Percentiles rank a stretch among this genome's conserved stretches.
Evolutionary conservation across 2,113 vertebrate species (phyloP).

Genomic region (Ciconia stormi): DNA sequence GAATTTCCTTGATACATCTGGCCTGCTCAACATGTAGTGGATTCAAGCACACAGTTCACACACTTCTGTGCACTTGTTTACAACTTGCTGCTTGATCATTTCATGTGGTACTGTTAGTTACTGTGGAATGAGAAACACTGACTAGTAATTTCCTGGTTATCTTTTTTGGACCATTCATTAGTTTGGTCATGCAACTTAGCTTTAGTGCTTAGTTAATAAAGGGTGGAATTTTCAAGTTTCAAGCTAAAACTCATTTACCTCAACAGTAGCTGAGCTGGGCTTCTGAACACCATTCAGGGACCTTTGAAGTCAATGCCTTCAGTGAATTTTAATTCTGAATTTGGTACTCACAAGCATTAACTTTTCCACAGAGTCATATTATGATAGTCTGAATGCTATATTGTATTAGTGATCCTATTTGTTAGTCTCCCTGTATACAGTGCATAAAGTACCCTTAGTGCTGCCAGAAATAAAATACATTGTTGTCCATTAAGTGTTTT

Average conservation of each 20-base stretch:
- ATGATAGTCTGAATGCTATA: background rate
- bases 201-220: background rate
- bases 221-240: background rate
- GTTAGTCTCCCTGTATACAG: background rate
- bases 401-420: background rate
- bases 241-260: background rate
- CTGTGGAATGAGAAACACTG: background rate
- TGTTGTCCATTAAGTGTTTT: background rate
- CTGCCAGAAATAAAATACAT: background rate
- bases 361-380: background rate
- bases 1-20: background rate
- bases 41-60: background rate
- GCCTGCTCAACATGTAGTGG: background rate
- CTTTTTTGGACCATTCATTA: background rate
- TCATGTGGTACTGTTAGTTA: background rate
- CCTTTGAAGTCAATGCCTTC: background rate
- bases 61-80: background rate
- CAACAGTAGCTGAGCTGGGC: background rate
- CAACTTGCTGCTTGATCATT: background rate
- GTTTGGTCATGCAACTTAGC: background rate
- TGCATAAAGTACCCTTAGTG: background rate
- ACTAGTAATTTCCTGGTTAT: background rate
- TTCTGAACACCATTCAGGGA: background rate
- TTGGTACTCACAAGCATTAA: accelerated
- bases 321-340: background rate